Conservation (phyloP, 2,888 invertebrate species). For the Acanthococcus lagerstroemiae region DNA sequence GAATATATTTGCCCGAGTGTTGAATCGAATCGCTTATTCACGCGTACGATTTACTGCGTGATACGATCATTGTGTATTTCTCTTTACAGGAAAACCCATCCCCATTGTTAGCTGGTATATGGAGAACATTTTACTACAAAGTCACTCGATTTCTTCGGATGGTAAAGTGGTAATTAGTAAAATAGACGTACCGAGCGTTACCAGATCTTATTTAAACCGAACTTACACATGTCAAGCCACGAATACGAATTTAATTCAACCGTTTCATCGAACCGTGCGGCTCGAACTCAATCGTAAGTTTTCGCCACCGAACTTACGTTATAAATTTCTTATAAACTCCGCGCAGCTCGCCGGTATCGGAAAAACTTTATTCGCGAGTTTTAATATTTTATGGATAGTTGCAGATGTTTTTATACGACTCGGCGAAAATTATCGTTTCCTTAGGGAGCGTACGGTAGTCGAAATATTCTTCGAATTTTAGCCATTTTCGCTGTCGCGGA, state of each 20-base stretch:
- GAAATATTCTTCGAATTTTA: no score
- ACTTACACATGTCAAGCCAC: constrained; percentile 79
- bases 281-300: constrained; percentile 75
- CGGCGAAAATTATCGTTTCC: background rate
- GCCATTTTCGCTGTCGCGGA: no score
- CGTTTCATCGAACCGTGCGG: constrained; percentile 69
- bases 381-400: constrained; percentile 6
- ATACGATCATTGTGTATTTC: no score
- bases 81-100: constrained; percentile 63
- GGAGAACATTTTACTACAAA: constrained; percentile 59
- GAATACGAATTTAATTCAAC: constrained; percentile 75
- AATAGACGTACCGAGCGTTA: constrained; percentile 61
- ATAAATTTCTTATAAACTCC: background rate
- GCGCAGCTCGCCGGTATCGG: background rate
- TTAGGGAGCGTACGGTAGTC: no score
- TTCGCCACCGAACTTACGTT: constrained; percentile 3
- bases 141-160: constrained; percentile 38
- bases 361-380: background rate
- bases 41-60: background rate
- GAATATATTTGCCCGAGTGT: no score
- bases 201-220: constrained; percentile 67
- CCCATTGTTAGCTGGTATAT: constrained; percentile 79
- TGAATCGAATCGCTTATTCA: background rate
- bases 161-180: constrained; percentile 55
- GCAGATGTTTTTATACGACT: background rate